phyloP scores from a whole-genome alignment of 2,113 vertebrate genomes.

The Labeo catla region DNA sequence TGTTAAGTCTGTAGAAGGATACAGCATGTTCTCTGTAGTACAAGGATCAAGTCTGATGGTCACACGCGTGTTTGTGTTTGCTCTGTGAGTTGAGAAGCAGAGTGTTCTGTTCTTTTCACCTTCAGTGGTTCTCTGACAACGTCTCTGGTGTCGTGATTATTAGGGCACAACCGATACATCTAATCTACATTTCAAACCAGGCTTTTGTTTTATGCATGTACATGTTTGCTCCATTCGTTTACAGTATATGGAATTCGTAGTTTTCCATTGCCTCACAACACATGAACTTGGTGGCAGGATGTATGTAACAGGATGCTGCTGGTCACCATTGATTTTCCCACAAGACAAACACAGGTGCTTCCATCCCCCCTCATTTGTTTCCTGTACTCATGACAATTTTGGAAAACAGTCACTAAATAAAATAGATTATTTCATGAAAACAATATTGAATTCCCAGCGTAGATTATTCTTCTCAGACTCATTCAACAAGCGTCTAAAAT shows the following conservation, averaged over 20 bases:
- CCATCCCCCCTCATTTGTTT: conserved; percentile 62
- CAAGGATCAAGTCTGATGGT: conserved; percentile 8
- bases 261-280: conserved; percentile 58
- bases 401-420: conserved; percentile 17
- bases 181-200: conserved; percentile 27
- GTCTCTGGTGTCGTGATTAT: background rate
- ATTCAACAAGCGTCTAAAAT: background rate
- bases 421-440: background rate
- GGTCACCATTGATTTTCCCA: conserved; percentile 64
- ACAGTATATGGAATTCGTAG: conserved; percentile 43
- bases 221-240: background rate
- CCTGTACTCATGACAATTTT: conserved; percentile 64
- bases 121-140: background rate
- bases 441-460: conserved; percentile 5
- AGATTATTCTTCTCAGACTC: background rate
- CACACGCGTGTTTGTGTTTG: conserved; percentile 1
- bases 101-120: conserved; percentile 23
- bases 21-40: background rate
- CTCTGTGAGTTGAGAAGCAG: background rate
- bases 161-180: conserved; percentile 7
- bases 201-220: background rate
- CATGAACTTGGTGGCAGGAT: conserved; percentile 51
- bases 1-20: conserved; percentile 28
- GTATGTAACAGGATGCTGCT: conserved; percentile 67
- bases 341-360: conserved; percentile 78